Evolutionary conservation across 1,140 invertebrate genomes (phyloP), one percentile per base, ranked within the genome.

Genomic region (Aphelinus atriplicis): DNA sequence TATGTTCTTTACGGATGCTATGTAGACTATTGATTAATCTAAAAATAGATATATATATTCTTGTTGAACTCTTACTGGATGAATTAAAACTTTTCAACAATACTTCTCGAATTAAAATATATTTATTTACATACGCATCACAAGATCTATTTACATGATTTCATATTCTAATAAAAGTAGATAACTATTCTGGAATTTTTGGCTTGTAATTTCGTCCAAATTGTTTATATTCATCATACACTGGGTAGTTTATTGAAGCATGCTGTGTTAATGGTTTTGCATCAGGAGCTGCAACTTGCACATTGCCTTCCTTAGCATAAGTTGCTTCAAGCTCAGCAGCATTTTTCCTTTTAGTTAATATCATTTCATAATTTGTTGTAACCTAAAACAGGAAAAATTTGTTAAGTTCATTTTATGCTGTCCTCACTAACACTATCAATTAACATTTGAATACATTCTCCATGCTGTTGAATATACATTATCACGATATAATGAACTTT

Each of bases 261-360:
- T 76, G 74, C 55, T 76, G 45, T 1, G 43, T 42, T 0, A 57
- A 1, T 42, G 70, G 47, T 55, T 72, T 76, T 57, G 6, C 43
- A 62, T 71, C 45, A 48, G 51, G 51, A 68, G 48, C 10, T 6
- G 63, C 0, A 5, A 70, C 48, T 71, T 61, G 50, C 45, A 6
- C 2, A 3, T 56, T 43, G 3, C 3, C 57, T 48, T 64, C 63
- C 64, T 75, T 73, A 2, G 61, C 42, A 77, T 80, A 82, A 43
- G 47, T 70, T 6, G 83, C 81, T 62, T 94, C 91, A 70, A 95
- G 80, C 81, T 91, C 89, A 7, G 90, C 89, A n/a, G 94, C 94
- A 89, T 95, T 95, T 71, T 90, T 81, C 81, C 93, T 92, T 76
- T 94, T 95, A 81, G 90, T 85, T 79, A 93, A 82, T 81, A 93